Evolutionary conservation across 2,113 vertebrate genomes (phyloP).

Genomic region (Larimichthys polyactis): DNA sequence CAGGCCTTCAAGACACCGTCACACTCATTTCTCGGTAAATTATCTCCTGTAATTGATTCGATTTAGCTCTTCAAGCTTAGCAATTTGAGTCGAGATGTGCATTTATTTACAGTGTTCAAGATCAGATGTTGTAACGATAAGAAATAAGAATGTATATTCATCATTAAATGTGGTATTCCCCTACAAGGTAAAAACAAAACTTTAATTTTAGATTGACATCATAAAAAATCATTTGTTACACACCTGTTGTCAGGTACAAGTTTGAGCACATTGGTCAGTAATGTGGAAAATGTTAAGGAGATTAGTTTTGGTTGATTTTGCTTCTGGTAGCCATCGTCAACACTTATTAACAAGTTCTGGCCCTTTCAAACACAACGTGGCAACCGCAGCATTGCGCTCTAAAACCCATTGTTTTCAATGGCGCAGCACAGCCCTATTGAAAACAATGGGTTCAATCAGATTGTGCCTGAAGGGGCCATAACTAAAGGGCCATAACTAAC

Average conservation of each 20-base stretch:
- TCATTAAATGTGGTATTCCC: background rate
- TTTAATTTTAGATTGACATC: background rate
- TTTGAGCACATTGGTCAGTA: background rate
- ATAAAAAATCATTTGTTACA: background rate
- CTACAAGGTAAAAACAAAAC: background rate
- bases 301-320: no score
- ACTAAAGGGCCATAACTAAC: no score
- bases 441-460: no score
- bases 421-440: no score
- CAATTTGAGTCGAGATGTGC: background rate
- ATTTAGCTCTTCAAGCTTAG: background rate
- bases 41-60: background rate
- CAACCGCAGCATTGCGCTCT: no score
- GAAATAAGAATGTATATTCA: background rate
- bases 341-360: no score
- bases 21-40: background rate
- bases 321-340: no score
- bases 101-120: background rate
- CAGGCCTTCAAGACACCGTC: background rate
- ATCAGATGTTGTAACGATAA: background rate
- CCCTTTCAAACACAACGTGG: no score
- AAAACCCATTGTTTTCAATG: no score
- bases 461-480: no score
- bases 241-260: background rate
- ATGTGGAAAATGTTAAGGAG: background rate